Evolutionary conservation across 2,888 invertebrate species (phyloP), one percentile per base, ranked within the genome.

Genomic region (Coenonympha arcania): DNA sequence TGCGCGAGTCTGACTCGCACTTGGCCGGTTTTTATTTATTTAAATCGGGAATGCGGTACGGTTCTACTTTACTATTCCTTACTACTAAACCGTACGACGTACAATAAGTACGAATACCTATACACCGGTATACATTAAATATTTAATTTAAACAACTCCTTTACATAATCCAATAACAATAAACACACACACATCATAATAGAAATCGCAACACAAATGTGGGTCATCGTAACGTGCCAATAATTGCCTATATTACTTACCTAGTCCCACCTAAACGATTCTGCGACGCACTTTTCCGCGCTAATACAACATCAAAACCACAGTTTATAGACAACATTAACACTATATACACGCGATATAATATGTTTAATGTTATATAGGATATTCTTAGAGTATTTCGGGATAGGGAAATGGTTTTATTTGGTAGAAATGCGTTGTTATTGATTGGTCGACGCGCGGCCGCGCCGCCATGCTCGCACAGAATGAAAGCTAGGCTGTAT

Each of bases 201-300:
- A 43, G 3, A 20, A 18, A 11, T 28, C 28, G 16, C 22, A n/a
- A 57, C 50, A 57, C 60, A 67, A 72, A 84, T 76, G 70, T 85
- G 74, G 85, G 85, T 84, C 85, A 85, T 74, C 73, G 71, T 66
- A 71, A 76, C 69, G 76, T 79, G 79, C 77, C 71, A 78, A 84
- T 83, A 79, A 84, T 77, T 77, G 79, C 75, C 75, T 73, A 74
- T 71, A 61, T 62, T 73, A 76, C 83, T 82, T 71, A 83, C 83
- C 79, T 63, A 68, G 59, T 64, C 65, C 64, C 61, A 66, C 63
- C 61, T 63, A 66, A 70, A 66, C 63, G 67, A 65, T 73, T 73
- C 67, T 71, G 67, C 73, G 76, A 64, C 78, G 73, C 76, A 78
- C 71, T 74, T 69, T 63, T 72, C 55, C 54, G 45, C 40, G 39